phyloP scores from a whole-genome alignment of 1,140 invertebrate species.

The Achroia grisella region DNA sequence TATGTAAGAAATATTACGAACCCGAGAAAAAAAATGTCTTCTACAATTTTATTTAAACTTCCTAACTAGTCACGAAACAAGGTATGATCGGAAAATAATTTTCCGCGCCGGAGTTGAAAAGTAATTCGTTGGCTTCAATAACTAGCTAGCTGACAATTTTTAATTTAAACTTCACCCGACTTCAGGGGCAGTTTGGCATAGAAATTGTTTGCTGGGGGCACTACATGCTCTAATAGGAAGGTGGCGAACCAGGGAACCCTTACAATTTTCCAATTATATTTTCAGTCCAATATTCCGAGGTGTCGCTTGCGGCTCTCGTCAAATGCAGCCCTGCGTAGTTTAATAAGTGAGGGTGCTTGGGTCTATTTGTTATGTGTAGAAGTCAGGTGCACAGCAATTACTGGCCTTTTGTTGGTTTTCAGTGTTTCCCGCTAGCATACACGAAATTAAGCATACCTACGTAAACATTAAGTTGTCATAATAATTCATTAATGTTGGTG shows the following conservation, averaged over 20 bases:
- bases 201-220: slow-evolving; percentile 30
- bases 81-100: too few species aligned
- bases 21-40: too few species aligned
- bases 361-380: slow-evolving; percentile 17
- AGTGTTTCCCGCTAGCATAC: not conserved
- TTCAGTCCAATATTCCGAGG: slow-evolving; percentile 70
- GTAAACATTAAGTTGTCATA: not conserved
- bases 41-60: too few species aligned
- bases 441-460: too few species aligned
- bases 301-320: slow-evolving; percentile 68
- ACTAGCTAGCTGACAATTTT: slow-evolving; percentile 4
- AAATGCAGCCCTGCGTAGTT: slow-evolving; percentile 57
- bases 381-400: slow-evolving; percentile 32
- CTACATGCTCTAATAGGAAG: slow-evolving; percentile 48
- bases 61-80: too few species aligned
- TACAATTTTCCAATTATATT: slow-evolving; percentile 74
- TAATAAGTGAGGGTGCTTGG: slow-evolving; percentile 24
- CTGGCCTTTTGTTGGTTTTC: slow-evolving; percentile 9
- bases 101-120: too few species aligned
- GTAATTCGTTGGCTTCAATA: not conserved
- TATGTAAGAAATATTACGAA: too few species aligned
- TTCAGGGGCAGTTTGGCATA: slow-evolving; percentile 5
- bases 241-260: slow-evolving; percentile 60
- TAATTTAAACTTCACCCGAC: slow-evolving; percentile 6
- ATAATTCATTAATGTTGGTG: too few species aligned